phyloP scores from a whole-genome alignment of 2,888 invertebrate genomes.

The Trichogramma dendrolimi region DNA sequence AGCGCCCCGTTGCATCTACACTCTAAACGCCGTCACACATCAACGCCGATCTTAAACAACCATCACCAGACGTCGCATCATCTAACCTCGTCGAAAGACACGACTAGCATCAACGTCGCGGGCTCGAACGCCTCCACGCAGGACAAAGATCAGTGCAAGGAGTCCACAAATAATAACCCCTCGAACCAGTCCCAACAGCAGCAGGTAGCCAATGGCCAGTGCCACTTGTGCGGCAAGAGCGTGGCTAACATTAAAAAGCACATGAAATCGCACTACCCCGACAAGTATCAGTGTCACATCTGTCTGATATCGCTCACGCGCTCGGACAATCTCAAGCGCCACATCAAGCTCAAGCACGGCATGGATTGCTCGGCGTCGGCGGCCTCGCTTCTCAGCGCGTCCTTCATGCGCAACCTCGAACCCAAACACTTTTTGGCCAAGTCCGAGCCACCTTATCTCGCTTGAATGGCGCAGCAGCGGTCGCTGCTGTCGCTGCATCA shows the following conservation, averaged over 20 bases:
- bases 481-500: too few species aligned
- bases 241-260: conserved; percentile 53
- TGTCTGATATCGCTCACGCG: conserved; percentile 54
- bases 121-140: too few species aligned
- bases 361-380: conserved; percentile 25
- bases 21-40: too few species aligned
- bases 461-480: conserved; percentile 32
- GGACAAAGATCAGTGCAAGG: too few species aligned
- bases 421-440: conserved; percentile 42
- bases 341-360: conserved; percentile 54
- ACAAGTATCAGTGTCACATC: conserved; percentile 52
- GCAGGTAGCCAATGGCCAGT: conserved; percentile 41
- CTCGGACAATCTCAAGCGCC: conserved; percentile 55
- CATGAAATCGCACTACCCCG: conserved; percentile 52
- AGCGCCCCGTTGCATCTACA: background rate
- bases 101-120: too few species aligned
- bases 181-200: too few species aligned
- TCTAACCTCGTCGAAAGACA: too few species aligned
- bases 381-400: conserved; percentile 21
- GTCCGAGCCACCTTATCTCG: conserved; percentile 45
- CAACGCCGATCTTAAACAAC: too few species aligned
- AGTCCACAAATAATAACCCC: too few species aligned
- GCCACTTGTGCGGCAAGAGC: conserved; percentile 51
- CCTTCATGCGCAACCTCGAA: conserved; percentile 24
- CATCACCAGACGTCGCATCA: too few species aligned